phyloP scores from a whole-genome alignment of 2,113 vertebrate genomes.

The Desmodus rotundus region DNA sequence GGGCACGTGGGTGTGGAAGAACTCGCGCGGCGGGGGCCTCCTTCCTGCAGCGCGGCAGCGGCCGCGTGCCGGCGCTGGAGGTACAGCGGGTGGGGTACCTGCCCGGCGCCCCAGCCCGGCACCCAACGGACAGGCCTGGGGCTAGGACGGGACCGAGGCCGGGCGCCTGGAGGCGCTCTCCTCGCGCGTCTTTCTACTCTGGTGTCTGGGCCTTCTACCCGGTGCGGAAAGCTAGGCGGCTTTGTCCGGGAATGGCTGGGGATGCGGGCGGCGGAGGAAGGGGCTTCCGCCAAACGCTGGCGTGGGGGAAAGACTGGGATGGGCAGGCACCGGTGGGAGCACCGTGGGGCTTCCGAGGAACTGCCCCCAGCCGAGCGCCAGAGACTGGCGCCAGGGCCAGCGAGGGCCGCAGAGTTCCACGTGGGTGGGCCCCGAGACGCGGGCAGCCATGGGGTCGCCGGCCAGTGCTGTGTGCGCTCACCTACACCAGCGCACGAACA shows the following conservation, averaged over 20 bases:
- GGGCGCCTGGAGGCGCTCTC: conserved; percentile 39
- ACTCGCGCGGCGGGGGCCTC: conserved; percentile 20
- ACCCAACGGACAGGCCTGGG: neutral
- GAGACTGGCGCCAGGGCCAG: neutral
- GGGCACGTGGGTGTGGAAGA: conserved; percentile 60
- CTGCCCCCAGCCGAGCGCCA: neutral
- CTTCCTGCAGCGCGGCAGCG: neutral
- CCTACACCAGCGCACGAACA: neutral
- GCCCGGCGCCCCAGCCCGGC: neutral
- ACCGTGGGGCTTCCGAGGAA: neutral
- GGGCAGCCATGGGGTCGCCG: neutral
- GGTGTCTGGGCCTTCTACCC: neutral
- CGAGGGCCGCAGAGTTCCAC: neutral
- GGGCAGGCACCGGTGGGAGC: neutral
- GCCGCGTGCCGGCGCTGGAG: neutral
- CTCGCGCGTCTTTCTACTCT: neutral
- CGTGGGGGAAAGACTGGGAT: neutral
- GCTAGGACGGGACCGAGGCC: neutral
- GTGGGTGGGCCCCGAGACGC: neutral
- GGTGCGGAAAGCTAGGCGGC: neutral
- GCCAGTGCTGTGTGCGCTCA: neutral
- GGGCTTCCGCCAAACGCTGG: neutral
- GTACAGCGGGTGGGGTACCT: neutral
- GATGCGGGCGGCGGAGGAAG: neutral
- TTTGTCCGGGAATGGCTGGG: conserved; percentile 42